Conservation (phyloP, 1,140 invertebrate genomes). For the Bombus affinis region DNA sequence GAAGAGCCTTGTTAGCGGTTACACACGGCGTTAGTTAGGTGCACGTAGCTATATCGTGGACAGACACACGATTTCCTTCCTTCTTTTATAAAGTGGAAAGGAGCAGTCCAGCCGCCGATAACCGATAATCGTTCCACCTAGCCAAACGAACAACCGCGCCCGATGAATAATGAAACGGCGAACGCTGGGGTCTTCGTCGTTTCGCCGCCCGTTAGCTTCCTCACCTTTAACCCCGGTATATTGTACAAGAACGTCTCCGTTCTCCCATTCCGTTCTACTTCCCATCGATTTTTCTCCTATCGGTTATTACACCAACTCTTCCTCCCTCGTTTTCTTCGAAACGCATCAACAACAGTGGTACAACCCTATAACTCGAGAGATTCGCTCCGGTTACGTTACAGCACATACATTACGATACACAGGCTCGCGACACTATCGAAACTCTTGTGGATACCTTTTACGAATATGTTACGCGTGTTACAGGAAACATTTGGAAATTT, state of each 20-base stretch:
- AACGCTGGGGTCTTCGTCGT: neutral
- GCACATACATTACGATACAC: too few relatives aligned
- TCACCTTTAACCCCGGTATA: slow-evolving; percentile 3
- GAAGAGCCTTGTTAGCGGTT: slow-evolving; percentile 46
- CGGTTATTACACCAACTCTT: neutral
- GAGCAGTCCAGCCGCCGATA: neutral
- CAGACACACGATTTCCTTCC: neutral
- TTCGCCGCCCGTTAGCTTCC: slow-evolving; percentile 7
- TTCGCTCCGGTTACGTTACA: neutral
- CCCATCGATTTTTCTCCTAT: slow-evolving; percentile 22
- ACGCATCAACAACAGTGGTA: too few relatives aligned
- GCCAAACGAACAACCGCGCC: slow-evolving; percentile 17
- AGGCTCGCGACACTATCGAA: neutral
- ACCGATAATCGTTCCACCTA: slow-evolving; percentile 30
- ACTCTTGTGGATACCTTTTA: neutral
- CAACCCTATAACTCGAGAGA: neutral
- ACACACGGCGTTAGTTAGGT: neutral
- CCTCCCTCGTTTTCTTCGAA: neutral
- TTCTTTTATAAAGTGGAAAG: slow-evolving; percentile 28
- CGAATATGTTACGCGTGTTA: neutral
- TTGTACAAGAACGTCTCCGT: neutral
- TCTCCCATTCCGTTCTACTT: neutral
- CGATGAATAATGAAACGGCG: slow-evolving; percentile 39
- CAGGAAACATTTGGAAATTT: too few relatives aligned
- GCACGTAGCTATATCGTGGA: neutral